Evolutionary conservation across 2,113 vertebrate species (phyloP), one percentile per base, ranked within the genome.

Genomic region (Anoura caudifer): DNA sequence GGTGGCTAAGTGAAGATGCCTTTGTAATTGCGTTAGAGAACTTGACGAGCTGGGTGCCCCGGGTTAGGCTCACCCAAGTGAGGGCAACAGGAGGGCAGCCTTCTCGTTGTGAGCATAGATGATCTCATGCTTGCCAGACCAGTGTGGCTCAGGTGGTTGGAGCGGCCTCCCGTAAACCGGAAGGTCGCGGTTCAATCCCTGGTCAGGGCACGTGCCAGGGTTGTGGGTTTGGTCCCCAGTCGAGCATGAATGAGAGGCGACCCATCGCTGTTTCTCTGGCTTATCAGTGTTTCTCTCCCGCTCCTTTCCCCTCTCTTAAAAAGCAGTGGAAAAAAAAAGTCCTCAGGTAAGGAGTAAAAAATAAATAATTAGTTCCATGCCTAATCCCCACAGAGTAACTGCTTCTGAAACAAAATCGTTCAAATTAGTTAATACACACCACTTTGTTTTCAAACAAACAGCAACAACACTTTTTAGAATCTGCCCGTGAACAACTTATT

Each of bases 11-110:
- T 83, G 36, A 63, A 65, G 28, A n/a, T 90, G 83, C 72, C 82
- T 67, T 50, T 61, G 75, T 95, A 59, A 89, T 90, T 83, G n/a
- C 65, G 88, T 90, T 59, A 33, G 83, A 41, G 38, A 90, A 94
- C 79, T 69, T 87, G 94, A 81, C 72, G 76, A 81, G 43, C 65
- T 54, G 63, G 80, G 19, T 52, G 36, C 65, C 8, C 31, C 1
- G 24, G 12, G 19, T 9, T 19, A 11, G 75, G 24, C 54, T 65
- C 19, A 54, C 83, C 43, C 22, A n/a, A 28, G 14, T 7, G 16
- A 82, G 36, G 63, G 33, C 75, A 73, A n/a, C 52, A 8, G 11
- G 19, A 90, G 54, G 45, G 73, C 50, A 24, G 14, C 31, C 9
- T 36, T 38, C 89, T 95, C 41, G 2, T n/a, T 70, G 52, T 70